Percentiles rank a stretch among this genome's conserved stretches.
These are phyloP conservation scores for Eueremaeus valkanovi DNA, from an alignment of 2,888 invertebrate genomes.

Conservation along the genomic window DNA sequence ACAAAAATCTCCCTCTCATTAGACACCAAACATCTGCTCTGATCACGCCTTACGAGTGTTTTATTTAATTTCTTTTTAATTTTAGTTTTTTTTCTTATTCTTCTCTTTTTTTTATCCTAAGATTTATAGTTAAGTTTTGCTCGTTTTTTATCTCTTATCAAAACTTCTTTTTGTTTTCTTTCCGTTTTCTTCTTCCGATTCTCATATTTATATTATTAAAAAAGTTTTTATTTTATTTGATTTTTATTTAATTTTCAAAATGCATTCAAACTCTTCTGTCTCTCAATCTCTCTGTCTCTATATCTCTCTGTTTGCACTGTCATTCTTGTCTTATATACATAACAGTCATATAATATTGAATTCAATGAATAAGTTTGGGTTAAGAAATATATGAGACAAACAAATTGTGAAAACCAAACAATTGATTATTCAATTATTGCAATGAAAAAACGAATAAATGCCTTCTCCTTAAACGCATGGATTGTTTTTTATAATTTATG, in stretches of 20 bases:
- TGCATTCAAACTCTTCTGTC: neutral
- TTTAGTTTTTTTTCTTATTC: no score
- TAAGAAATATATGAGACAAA: no score
- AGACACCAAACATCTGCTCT: neutral
- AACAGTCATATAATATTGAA: no score
- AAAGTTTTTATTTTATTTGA: neutral
- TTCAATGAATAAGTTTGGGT: no score
- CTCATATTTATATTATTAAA: neutral
- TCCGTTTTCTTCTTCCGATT: no score
- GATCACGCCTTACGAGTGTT: neutral
- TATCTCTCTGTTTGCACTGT: neutral
- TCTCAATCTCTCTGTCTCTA: no score
- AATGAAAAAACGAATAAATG: neutral
- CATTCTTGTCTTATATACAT: no score
- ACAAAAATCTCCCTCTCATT: neutral
- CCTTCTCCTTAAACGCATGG: constrained; percentile 11
- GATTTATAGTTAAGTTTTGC: no score
- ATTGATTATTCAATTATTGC: neutral
- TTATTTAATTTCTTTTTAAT: neutral
- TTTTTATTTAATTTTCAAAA: neutral
- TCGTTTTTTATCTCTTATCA: no score
- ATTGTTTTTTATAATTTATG: neutral
- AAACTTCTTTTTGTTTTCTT: no score
- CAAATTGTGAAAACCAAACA: neutral
- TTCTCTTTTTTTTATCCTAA: no score